Evolutionary conservation across 2,113 vertebrate genomes (phyloP).

Genomic region (Grantiella picta): DNA sequence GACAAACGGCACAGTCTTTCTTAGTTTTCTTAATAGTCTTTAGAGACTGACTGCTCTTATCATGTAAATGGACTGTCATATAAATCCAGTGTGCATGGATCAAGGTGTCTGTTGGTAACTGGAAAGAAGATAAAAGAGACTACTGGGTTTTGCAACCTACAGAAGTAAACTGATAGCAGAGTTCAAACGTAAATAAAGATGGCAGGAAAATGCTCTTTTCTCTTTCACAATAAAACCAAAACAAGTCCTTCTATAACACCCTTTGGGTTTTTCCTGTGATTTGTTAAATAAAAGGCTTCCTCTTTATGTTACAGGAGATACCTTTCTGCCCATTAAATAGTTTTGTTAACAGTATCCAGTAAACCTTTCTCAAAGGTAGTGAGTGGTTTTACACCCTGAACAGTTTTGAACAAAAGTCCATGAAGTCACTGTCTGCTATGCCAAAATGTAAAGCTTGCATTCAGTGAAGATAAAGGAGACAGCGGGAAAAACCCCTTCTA

Average conservation of each 20-base stretch:
- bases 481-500: not conserved
- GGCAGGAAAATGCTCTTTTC: conserved; percentile 17
- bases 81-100: not conserved
- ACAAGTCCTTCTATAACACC: not conserved
- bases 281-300: not conserved
- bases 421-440: not conserved
- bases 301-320: not conserved
- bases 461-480: not conserved
- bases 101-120: not conserved
- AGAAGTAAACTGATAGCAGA: not conserved
- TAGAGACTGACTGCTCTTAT: not conserved
- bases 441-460: not conserved
- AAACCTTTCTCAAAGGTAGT: not conserved
- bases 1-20: not conserved
- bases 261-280: not conserved
- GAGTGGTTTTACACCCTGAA: not conserved
- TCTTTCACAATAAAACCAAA: conserved; percentile 1
- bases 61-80: not conserved
- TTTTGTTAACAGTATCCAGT: not conserved
- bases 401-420: not conserved
- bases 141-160: conserved; percentile 9
- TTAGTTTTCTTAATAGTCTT: not conserved
- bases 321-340: not conserved
- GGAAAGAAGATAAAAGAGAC: not conserved
- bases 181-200: conserved; percentile 18